These are phyloP conservation scores for Synergus umbraculus DNA, from an alignment of 2,888 invertebrate species.

Conservation along the genomic window DNA sequence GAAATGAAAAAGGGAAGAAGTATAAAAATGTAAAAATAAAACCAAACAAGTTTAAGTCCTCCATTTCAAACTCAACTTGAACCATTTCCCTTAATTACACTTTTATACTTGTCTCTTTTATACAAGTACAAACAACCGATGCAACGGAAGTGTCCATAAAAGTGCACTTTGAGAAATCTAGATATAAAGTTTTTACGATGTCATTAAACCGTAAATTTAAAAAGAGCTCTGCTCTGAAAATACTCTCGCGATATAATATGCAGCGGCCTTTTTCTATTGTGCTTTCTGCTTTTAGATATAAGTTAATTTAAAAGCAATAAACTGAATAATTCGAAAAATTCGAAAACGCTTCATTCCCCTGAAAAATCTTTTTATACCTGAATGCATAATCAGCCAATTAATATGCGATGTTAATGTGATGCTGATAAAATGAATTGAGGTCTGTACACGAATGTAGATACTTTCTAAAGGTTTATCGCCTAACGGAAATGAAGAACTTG, in stretches of 20 bases:
- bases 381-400: constrained; percentile 28
- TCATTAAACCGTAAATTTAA: constrained; percentile 11
- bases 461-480: constrained; percentile 27
- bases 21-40: not conserved
- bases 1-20: not conserved
- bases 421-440: not conserved
- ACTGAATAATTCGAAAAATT: not conserved
- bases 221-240: not conserved
- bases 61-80: not conserved
- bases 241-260: not conserved
- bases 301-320: constrained; percentile 15
- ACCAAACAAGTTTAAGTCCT: not conserved
- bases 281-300: not conserved
- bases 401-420: constrained; percentile 39
- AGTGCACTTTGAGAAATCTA: not conserved
- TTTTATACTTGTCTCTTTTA: not conserved
- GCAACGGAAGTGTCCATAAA: not conserved
- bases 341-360: not conserved
- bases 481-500: constrained; percentile 37
- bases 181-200: constrained; percentile 20
- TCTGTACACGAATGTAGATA: not conserved
- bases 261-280: not conserved
- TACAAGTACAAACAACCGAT: constrained; percentile 6
- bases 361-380: constrained; percentile 4
- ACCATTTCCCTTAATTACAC: not conserved